Evolutionary conservation across 2,113 vertebrate species (phyloP), one percentile per base, ranked within the genome.

Genomic region (Paramisgurnus dabryanus): DNA sequence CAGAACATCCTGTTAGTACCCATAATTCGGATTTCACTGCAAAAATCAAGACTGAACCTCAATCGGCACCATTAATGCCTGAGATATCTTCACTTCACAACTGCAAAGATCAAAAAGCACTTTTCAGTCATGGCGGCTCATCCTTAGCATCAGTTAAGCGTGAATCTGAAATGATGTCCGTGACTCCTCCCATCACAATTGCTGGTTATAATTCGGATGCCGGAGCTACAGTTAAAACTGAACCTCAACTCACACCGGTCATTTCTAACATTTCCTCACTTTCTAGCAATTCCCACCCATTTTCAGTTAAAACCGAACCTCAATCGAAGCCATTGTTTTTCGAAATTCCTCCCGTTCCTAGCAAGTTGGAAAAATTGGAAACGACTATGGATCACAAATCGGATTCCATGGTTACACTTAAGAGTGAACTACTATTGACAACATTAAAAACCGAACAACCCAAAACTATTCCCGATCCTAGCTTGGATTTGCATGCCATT

Each of bases 21-120:
- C 7, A 34, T 55, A 55, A 58, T 41, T 40, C 39, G 13, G 50
- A 58, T 18, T 58, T 8, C 55, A n/a, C 39, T 67, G 3, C 43
- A 45, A 63, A 4, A 4, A 39, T 83, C 15, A 74, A 79, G 60
- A 71, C 41, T n/a, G 73, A 75, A 39, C 58, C 45, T 47, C 45
- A 47, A 10, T 47, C 10, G 2, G 10, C 34, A 17, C n/a, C 15
- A 18, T 13, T 47, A 40, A 15, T 10, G 0, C 64, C 70, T 39
- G 27, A 34, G 27, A 34, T 34, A 34, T 9, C 15, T n/a, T 40
- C 64, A 57, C 11, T 7, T 9, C 50, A 15, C 50, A 10, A 27
- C 65, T 69, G 18, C 2, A 41, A 60, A 5, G 22, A 4, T 50
- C 50, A 66, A 1, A 27, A 7, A 40, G 43, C 5, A 2, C n/a